Evolutionary conservation across 2,888 invertebrate genomes (phyloP), one percentile per base, ranked within the genome.

Genomic region (Eulithis testata): DNA sequence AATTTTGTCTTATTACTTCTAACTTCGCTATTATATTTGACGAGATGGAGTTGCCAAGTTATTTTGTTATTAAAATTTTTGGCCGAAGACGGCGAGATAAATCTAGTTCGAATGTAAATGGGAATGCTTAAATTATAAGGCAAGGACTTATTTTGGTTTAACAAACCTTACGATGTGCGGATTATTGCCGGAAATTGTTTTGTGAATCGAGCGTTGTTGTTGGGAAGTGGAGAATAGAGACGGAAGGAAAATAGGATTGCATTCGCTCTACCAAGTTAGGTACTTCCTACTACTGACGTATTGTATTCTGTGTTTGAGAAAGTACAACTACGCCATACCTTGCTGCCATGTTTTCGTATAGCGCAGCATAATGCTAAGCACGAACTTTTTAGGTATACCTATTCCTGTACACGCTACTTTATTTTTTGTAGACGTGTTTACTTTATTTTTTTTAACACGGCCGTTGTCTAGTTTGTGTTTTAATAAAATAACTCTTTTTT

Each of bases 61-160:
- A 91, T 91, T 91, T 89, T 90, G 92, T 91, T 92, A 92, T 92
- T 92, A 91, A 92, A 91, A 92, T 91, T 91, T 91, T 90, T 89
- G 90, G 87, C 83, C 81, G 79, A 78, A 86, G 81, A 79, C 85
- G 82, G 80, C 69, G 78, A 77, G 83, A 83, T 85, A 82, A 84
- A 84, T 89, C 86, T 87, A 87, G 89, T 88, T 90, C 87, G 86
- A 87, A 89, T 91, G 88, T 90, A 89, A 90, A 91, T 90, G 82
- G 80, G 85, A 87, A 82, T 79, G 87, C 85, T 89, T 86, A 89
- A 91, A 87, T 91, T 91, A 89, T 88, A 85, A 90, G 88, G 88
- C 86, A 82, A 83, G 87, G 89, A 90, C 84, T 91, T 90, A 89
- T 88, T 73, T 90, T 91, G 87, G 90, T 91, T 89, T 88, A 85